Evolutionary conservation across 1,140 invertebrate species (phyloP).

Genomic region (Drosophila suzukii): DNA sequence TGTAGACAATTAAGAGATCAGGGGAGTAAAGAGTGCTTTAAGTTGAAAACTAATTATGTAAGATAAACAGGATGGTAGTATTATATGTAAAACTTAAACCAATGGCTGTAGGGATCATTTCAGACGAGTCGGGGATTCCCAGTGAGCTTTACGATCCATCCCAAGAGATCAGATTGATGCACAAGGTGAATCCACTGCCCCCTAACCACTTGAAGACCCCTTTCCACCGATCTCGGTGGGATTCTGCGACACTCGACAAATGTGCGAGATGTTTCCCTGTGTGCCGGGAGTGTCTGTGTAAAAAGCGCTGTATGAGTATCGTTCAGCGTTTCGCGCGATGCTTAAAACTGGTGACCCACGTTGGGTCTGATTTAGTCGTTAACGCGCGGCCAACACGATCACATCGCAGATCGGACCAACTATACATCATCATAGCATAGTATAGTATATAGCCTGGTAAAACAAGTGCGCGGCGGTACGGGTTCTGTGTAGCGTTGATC

Average conservation of each 20-base stretch:
- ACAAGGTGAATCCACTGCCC: not conserved
- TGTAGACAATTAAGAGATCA: too few species aligned
- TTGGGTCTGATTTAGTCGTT: slow-evolving; percentile 80
- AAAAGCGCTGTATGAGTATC: slow-evolving; percentile 24
- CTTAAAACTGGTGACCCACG: slow-evolving; percentile 82
- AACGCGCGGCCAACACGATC: slow-evolving; percentile 84
- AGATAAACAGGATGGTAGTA: not conserved
- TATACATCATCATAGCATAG: slow-evolving; percentile 11
- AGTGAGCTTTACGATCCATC: not conserved
- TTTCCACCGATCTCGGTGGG: not conserved
- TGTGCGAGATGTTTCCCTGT: slow-evolving; percentile 34
- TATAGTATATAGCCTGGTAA: not conserved
- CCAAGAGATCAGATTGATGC: slow-evolving; percentile 27
- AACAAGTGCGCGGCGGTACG: slow-evolving; percentile 31
- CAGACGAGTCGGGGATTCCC: not conserved
- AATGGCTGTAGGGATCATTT: not conserved
- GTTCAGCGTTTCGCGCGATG: slow-evolving; percentile 65
- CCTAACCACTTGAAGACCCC: not conserved
- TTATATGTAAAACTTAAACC: too few species aligned
- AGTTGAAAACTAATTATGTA: not conserved
- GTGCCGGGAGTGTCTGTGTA: slow-evolving; percentile 6
- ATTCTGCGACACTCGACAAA: slow-evolving; percentile 43
- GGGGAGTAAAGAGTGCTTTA: not conserved
- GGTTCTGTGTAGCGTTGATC: slow-evolving; percentile 22
- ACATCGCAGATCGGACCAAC: slow-evolving; percentile 59